Conservation (phyloP, 2,888 invertebrate species). For the Cordilura impudica region DNA sequence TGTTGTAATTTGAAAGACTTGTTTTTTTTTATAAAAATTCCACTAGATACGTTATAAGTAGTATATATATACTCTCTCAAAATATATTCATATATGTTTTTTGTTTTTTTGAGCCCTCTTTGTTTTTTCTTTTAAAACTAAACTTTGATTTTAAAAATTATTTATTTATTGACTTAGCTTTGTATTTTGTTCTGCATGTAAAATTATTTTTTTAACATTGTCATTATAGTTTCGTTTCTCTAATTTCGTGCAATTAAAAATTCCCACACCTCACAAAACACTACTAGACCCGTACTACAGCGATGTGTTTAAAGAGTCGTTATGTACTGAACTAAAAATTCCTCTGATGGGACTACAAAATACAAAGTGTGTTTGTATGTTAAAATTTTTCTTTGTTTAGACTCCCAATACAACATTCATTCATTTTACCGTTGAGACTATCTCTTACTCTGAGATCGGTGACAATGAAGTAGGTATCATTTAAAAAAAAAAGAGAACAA, state of each 20-base stretch:
- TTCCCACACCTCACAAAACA: constrained; percentile 50
- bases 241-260: constrained; percentile 40
- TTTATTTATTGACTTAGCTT: constrained; percentile 5
- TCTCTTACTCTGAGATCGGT: constrained; percentile 16
- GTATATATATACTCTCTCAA: neutral
- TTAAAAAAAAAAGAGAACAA: neutral
- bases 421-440: constrained; percentile 21
- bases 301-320: constrained; percentile 56
- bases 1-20: neutral
- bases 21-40: neutral
- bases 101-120: neutral
- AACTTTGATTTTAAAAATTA: constrained; percentile 37
- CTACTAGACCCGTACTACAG: constrained; percentile 47
- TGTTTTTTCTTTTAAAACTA: constrained; percentile 9
- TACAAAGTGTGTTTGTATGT: constrained; percentile 26
- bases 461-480: constrained; percentile 22
- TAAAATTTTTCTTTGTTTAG: constrained; percentile 32
- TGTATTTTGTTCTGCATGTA: neutral
- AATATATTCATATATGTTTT: constrained; percentile 1
- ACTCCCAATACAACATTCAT: neutral
- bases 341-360: constrained; percentile 42
- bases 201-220: neutral
- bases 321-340: constrained; percentile 55
- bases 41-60: no score
- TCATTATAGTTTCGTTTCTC: neutral